phyloP scores from a whole-genome alignment of 2,113 vertebrate species.

The Sorex araneus region DNA sequence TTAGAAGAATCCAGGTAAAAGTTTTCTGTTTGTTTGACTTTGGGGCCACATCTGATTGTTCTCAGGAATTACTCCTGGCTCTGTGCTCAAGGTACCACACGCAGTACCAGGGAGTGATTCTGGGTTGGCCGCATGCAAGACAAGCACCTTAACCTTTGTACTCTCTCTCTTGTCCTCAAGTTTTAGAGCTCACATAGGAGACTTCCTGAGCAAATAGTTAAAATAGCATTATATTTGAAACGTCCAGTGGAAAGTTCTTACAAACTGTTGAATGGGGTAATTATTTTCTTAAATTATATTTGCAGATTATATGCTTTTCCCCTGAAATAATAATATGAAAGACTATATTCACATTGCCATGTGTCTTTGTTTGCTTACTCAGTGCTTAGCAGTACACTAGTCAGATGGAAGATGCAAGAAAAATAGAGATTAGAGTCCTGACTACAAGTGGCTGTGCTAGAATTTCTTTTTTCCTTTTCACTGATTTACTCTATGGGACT shows the following conservation, averaged over 20 bases:
- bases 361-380: background rate
- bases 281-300: slow-evolving; percentile 44
- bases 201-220: slow-evolving; percentile 38
- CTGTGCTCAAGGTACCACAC: too few relatives aligned
- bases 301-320: background rate
- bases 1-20: slow-evolving; percentile 97
- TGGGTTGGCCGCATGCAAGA: background rate
- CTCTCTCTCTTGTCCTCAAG: background rate
- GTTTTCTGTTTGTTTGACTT: too few relatives aligned
- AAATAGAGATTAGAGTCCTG: background rate
- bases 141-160: background rate
- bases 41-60: too few relatives aligned
- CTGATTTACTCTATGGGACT: background rate
- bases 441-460: slow-evolving; percentile 13
- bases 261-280: slow-evolving; percentile 5
- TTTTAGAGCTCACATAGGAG: slow-evolving; percentile 42
- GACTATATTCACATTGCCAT: background rate
- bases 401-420: slow-evolving; percentile 7
- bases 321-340: background rate
- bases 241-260: slow-evolving; percentile 59
- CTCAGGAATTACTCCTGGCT: too few relatives aligned
- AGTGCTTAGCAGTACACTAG: background rate
- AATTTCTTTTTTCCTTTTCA: slow-evolving; percentile 16
- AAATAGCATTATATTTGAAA: slow-evolving; percentile 44
- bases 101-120: too few relatives aligned